Evolutionary conservation across 2,797 vertebrate species (phyloP).

Genomic region (Myotis myotis): DNA sequence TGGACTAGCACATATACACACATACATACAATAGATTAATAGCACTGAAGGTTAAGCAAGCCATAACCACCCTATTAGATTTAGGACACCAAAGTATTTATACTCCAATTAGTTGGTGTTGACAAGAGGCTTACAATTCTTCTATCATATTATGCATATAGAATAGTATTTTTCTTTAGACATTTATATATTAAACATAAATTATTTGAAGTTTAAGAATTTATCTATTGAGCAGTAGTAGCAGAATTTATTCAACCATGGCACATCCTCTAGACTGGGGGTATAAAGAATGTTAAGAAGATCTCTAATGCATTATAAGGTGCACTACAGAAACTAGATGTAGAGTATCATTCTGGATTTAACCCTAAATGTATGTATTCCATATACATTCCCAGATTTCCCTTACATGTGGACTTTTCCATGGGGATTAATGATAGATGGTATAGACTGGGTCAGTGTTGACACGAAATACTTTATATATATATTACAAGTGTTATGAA

Average conservation of each 20-base stretch:
- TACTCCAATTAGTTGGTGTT: conserved; percentile 26
- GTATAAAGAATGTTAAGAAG: not conserved
- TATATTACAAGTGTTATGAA: not conserved
- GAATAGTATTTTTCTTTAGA: not conserved
- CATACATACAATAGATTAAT: not conserved
- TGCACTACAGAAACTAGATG: not conserved
- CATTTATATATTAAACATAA: conserved; percentile 25
- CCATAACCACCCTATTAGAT: not conserved
- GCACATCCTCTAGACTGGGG: not conserved
- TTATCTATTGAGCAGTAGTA: not conserved
- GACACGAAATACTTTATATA: not conserved
- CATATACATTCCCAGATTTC: not conserved
- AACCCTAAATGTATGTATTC: not conserved
- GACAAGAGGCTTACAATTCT: conserved; percentile 10
- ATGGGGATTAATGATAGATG: not conserved
- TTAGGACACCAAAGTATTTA: conserved; percentile 31
- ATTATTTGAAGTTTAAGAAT: not conserved
- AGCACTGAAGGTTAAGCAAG: not conserved
- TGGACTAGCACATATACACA: not conserved
- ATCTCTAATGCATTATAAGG: not conserved
- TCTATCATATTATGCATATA: not conserved
- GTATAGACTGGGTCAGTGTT: not conserved
- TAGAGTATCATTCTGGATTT: not conserved
- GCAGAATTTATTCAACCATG: not conserved
- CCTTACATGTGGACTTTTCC: not conserved